Evolutionary conservation across 2,888 invertebrate species (phyloP).

Genomic region (Callosobruchus maculatus): DNA sequence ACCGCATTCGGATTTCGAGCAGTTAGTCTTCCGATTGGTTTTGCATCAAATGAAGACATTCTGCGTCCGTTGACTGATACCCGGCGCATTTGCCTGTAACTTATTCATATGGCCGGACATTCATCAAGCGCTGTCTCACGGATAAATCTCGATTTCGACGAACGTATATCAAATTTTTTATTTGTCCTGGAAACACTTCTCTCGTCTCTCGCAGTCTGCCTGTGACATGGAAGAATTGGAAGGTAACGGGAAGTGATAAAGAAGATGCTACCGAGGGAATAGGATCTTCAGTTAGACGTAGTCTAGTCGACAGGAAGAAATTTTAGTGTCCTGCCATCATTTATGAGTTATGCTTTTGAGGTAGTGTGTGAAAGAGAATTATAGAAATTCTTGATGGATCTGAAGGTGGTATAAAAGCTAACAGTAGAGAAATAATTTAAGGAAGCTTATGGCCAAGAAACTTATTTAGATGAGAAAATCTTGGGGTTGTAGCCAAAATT

Average conservation of each 20-base stretch:
- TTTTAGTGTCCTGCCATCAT: too few relatives aligned
- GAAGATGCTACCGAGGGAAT: neutral
- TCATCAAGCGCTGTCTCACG: conserved; percentile 20
- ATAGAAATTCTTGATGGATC: too few relatives aligned
- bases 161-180: conserved; percentile 16
- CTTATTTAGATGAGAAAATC: too few relatives aligned
- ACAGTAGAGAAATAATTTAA: too few relatives aligned
- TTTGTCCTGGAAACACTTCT: conserved; percentile 12
- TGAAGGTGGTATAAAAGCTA: too few relatives aligned
- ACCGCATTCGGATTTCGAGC: neutral
- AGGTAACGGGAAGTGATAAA: neutral
- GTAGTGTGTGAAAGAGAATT: too few relatives aligned
- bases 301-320: neutral
- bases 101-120: conserved; percentile 19
- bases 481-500: too few relatives aligned
- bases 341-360: too few relatives aligned
- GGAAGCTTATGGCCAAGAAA: too few relatives aligned
- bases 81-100: conserved; percentile 6
- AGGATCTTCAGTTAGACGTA: neutral
- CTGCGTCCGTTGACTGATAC: neutral
- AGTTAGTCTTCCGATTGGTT: conserved; percentile 2
- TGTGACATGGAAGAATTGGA: neutral
- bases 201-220: neutral
- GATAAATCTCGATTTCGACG: conserved; percentile 21
- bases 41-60: conserved; percentile 26